A percentile compares a stretch with the other conserved stretches of the same genome.
Evolutionary conservation across 1,140 invertebrate species (phyloP).

Genomic region (Drosophila kepulauana): DNA sequence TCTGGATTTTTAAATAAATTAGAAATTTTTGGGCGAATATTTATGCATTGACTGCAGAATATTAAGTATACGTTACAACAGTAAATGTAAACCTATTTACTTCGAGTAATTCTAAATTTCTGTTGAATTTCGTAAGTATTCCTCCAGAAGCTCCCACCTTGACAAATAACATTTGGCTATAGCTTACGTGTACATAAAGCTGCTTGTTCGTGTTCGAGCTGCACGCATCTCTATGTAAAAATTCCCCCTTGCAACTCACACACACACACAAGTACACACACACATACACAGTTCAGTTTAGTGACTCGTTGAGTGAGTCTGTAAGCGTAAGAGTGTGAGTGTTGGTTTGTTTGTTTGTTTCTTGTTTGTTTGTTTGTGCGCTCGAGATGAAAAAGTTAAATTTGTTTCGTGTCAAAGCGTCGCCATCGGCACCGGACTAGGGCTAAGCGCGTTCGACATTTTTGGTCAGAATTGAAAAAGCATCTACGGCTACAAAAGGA

Average conservation of each 20-base stretch:
- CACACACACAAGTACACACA: not conserved
- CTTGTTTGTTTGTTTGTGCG: conserved; percentile 48
- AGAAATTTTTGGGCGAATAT: no score
- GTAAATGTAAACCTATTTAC: no score
- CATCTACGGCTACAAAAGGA: conserved; percentile 3
- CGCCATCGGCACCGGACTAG: conserved; percentile 59
- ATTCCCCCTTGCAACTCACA: not conserved
- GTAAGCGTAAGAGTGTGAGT: conserved; percentile 11
- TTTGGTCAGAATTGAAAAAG: conserved; percentile 76
- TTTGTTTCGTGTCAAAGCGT: conserved; percentile 82
- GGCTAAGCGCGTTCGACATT: conserved; percentile 80
- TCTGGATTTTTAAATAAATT: no score
- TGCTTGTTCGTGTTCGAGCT: conserved; percentile 1
- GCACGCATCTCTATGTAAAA: conserved; percentile 26
- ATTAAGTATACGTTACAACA: no score
- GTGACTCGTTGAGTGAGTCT: conserved; percentile 13
- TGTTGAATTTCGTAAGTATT: no score
- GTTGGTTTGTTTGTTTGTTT: conserved; percentile 23
- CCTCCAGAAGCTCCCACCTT: no score
- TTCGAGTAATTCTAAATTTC: no score
- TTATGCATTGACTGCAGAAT: no score
- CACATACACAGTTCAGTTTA: not conserved
- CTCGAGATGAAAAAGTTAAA: conserved; percentile 82
- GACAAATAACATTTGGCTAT: no score
- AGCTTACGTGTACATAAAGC: not conserved